Conservation (phyloP, 2,797 vertebrate species). For the Telmatherina bonti region DNA sequence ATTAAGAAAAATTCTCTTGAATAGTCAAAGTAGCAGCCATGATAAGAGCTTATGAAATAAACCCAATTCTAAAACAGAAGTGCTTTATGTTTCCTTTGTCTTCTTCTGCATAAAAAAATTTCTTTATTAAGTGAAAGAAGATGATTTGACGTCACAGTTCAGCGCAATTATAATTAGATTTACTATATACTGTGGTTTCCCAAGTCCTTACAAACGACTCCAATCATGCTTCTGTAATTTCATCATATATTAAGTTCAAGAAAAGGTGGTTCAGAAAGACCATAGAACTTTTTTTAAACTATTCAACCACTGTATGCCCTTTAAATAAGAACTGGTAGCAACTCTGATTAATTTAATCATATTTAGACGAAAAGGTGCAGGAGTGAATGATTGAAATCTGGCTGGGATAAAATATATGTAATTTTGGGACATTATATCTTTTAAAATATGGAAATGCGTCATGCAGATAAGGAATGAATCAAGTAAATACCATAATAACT, state of each 20-base stretch:
- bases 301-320: background rate
- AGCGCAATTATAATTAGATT: background rate
- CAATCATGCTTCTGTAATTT: background rate
- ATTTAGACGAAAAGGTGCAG: background rate
- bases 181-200: background rate
- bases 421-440: background rate
- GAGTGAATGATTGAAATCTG: background rate
- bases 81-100: background rate
- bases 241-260: background rate
- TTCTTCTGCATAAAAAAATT: background rate
- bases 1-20: background rate
- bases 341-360: background rate
- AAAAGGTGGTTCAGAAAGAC: background rate
- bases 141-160: background rate
- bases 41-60: background rate
- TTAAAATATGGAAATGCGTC: background rate
- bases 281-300: background rate
- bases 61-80: too few species aligned
- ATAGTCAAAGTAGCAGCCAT: background rate
- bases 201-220: background rate
- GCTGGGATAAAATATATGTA: background rate
- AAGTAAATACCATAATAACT: background rate
- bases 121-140: too few species aligned
- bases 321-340: background rate
- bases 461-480: background rate